Evolutionary conservation across 1,140 invertebrate species (phyloP).

Genomic region (Anoplolepis gracilipes): DNA sequence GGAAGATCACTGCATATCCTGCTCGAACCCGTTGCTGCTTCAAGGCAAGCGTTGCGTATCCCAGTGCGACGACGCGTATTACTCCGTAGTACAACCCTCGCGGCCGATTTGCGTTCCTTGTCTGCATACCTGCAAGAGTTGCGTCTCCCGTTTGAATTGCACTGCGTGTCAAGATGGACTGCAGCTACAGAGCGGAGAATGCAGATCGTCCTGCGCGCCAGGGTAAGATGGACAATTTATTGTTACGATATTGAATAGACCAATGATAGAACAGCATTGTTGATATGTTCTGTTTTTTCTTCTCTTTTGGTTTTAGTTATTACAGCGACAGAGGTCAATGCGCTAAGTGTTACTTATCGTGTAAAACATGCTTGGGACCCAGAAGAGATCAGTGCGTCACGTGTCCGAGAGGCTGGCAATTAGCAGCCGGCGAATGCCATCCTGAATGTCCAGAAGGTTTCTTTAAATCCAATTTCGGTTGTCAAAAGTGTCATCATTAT

Average conservation of each 20-base stretch:
- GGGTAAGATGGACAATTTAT: constrained; percentile 80
- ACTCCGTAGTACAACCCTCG: constrained; percentile 86
- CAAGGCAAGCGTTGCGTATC: constrained; percentile 90
- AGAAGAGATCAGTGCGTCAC: constrained; percentile 93
- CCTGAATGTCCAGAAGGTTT: constrained; percentile 94
- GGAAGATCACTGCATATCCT: constrained; percentile 90
- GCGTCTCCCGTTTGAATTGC: constrained; percentile 92
- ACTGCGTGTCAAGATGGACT: constrained; percentile 91
- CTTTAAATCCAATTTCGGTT: constrained; percentile 92
- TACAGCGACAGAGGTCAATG: constrained; percentile 94
- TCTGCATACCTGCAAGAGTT: constrained; percentile 91
- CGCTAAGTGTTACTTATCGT: constrained; percentile 93
- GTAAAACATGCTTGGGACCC: constrained; percentile 93
- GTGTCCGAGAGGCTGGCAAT: constrained; percentile 91
- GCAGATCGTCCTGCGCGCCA: constrained; percentile 90
- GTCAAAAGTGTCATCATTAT: constrained; percentile 94
- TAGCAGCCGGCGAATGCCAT: constrained; percentile 93
- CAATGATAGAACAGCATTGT: neutral
- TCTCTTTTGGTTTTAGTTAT: constrained; percentile 87
- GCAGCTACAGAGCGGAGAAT: constrained; percentile 92
- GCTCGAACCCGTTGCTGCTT: constrained; percentile 88
- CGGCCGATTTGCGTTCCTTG: constrained; percentile 91
- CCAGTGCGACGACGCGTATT: constrained; percentile 91
- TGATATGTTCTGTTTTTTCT: neutral
- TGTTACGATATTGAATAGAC: neutral